phyloP scores from a whole-genome alignment of 2,113 vertebrate species.

The Hystrix brachyura region DNA sequence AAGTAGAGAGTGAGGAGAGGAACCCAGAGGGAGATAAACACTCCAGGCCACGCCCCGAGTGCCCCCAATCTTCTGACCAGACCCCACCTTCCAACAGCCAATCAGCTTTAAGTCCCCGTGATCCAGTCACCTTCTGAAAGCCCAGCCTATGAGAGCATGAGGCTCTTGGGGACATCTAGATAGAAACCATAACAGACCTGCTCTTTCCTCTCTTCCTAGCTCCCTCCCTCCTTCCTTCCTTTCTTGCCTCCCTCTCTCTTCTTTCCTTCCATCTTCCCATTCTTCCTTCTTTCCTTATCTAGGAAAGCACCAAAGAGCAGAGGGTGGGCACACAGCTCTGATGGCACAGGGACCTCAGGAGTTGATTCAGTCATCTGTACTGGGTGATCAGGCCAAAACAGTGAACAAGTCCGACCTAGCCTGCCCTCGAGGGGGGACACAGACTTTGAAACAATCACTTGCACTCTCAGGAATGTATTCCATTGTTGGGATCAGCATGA shows the following conservation, averaged over 20 bases:
- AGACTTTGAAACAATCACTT: constrained; percentile 15
- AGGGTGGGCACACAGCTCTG: neutral
- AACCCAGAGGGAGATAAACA: neutral
- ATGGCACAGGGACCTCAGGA: neutral
- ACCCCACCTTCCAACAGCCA: neutral
- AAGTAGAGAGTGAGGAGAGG: neutral
- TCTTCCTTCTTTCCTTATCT: neutral
- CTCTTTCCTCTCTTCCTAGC: neutral
- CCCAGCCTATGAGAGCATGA: neutral
- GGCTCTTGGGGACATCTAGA: neutral
- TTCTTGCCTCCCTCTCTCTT: neutral
- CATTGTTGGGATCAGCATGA: neutral
- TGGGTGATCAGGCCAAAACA: neutral
- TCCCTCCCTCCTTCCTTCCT: neutral
- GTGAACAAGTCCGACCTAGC: neutral
- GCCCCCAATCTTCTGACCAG: neutral
- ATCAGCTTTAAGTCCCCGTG: neutral
- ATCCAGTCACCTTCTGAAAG: neutral
- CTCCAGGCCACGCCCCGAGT: neutral
- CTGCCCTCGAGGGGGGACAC: neutral
- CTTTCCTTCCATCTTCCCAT: neutral
- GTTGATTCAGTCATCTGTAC: neutral
- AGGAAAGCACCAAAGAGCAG: neutral
- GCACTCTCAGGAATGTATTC: neutral
- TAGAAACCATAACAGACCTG: neutral